These are phyloP conservation scores for Pyrocoelia pectoralis DNA, from an alignment of 2,888 invertebrate genomes.

Conservation along the genomic window DNA sequence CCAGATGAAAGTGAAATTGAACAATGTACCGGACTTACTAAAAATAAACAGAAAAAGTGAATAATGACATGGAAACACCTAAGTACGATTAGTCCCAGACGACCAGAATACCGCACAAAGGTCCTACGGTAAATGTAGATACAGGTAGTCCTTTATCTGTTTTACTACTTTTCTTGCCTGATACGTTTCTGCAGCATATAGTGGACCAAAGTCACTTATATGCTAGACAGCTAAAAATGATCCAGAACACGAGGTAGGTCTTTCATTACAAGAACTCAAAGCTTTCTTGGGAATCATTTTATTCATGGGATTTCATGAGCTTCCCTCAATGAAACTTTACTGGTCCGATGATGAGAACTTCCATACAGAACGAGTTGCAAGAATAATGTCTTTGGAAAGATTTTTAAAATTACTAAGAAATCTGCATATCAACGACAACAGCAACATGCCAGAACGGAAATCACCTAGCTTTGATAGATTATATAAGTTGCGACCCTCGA, in stretches of 20 bases:
- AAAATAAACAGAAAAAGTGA: too few relatives aligned
- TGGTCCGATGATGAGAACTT: neutral
- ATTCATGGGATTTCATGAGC: neutral
- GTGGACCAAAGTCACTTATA: neutral
- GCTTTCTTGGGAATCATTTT: slow-evolving; percentile 1
- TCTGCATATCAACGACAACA: neutral
- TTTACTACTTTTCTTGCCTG: neutral
- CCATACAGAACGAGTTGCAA: neutral
- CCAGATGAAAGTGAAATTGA: too few relatives aligned
- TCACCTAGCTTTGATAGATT: neutral
- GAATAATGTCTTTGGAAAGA: neutral
- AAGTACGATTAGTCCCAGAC: too few relatives aligned
- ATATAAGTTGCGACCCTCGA: neutral
- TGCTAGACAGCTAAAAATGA: neutral
- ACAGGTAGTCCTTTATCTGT: neutral
- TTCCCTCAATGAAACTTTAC: neutral
- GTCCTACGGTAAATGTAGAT: neutral
- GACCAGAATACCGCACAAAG: too few relatives aligned
- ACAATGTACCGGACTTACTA: too few relatives aligned
- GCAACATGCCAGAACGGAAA: neutral
- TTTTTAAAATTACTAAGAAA: neutral
- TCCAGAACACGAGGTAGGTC: neutral
- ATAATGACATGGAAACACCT: too few relatives aligned
- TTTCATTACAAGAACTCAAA: neutral
- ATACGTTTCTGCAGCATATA: neutral